Evolutionary conservation across 35 echinoderm and acorn worm genomes (phyloP).

Genomic region (Heliocidaris tuberculata): DNA sequence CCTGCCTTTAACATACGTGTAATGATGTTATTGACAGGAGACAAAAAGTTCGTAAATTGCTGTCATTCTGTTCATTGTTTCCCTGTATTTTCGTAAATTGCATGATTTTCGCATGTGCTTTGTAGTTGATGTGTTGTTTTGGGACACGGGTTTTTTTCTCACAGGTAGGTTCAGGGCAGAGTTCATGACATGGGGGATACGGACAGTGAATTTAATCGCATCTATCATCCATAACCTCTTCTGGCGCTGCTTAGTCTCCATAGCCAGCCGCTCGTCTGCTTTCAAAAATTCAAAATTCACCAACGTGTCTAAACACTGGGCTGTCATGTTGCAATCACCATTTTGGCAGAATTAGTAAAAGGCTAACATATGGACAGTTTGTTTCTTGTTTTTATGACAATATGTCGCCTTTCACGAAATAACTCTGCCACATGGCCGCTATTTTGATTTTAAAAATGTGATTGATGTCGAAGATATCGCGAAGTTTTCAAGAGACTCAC

Average conservation of each 20-base stretch:
- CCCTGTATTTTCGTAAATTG: not conserved
- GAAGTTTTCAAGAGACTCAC: no score
- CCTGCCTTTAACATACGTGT: not conserved
- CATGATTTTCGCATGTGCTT: not conserved
- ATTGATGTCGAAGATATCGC: no score
- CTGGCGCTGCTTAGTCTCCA: not conserved
- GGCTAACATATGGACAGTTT: no score
- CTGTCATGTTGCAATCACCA: no score
- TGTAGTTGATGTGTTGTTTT: not conserved
- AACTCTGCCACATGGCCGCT: no score
- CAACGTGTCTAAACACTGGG: no score
- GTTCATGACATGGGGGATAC: not conserved
- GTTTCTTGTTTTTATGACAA: no score
- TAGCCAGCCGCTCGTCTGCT: not conserved
- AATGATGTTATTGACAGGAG: not conserved
- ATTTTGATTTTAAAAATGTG: no score
- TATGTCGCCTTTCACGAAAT: no score
- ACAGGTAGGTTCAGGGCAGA: not conserved
- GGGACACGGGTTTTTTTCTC: not conserved
- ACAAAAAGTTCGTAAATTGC: not conserved
- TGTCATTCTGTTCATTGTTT: not conserved
- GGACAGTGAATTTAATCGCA: conserved; percentile 2
- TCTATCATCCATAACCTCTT: not conserved
- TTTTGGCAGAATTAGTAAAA: no score
- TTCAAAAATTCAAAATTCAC: not conserved